Conservation (phyloP, 1,140 invertebrate species). For the Andricus grossulariae region DNA sequence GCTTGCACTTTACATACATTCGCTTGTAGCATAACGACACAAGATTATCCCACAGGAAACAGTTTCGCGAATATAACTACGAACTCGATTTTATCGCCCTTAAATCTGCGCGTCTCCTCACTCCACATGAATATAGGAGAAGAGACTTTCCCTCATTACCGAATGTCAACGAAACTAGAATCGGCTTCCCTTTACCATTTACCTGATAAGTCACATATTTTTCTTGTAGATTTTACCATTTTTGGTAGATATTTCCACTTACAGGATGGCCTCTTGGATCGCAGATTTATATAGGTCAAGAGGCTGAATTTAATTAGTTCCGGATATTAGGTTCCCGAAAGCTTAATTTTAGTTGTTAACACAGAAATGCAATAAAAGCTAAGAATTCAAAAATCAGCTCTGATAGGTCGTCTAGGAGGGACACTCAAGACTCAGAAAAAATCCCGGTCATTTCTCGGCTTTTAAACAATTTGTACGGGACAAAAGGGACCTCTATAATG, state of each 20-base stretch:
- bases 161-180: conserved; percentile 12
- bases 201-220: neutral
- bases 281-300: too few species aligned
- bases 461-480: too few species aligned
- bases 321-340: too few species aligned
- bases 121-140: neutral
- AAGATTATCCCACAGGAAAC: conserved; percentile 6
- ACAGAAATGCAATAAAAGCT: too few species aligned
- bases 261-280: neutral
- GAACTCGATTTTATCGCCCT: conserved; percentile 21
- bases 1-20: too few species aligned
- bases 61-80: neutral
- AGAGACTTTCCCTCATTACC: conserved; percentile 27
- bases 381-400: too few species aligned
- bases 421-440: too few species aligned
- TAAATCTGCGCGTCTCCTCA: conserved; percentile 2
- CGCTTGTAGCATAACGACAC: conserved; percentile 20
- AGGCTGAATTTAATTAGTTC: too few species aligned
- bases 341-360: too few species aligned
- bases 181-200: neutral
- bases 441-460: too few species aligned
- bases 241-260: neutral
- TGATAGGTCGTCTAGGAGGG: too few species aligned
- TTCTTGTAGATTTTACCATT: neutral
- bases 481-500: too few species aligned